phyloP scores from a whole-genome alignment of 2,113 vertebrate species.

The Psophia crepitans region DNA sequence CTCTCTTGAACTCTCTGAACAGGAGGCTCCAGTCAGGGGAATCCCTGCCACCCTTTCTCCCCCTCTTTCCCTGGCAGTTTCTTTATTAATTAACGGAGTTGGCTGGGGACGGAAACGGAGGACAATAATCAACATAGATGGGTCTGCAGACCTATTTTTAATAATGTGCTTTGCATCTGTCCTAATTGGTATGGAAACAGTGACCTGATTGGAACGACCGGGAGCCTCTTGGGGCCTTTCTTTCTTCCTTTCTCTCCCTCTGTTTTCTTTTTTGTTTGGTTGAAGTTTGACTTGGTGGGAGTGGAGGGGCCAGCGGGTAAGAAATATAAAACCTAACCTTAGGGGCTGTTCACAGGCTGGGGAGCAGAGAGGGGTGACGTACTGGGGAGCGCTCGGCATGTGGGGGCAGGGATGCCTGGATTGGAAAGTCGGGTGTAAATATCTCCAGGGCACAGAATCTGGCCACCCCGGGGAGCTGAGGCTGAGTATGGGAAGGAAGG shows the following conservation, averaged over 20 bases:
- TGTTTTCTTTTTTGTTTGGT: constrained; percentile 68
- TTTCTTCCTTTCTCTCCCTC: constrained; percentile 63
- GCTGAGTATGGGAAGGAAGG: background rate
- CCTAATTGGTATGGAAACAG: constrained; percentile 76
- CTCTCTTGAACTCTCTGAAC: constrained; percentile 72
- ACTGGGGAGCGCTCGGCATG: background rate
- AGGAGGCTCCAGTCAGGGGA: constrained; percentile 73
- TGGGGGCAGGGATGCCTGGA: constrained; percentile 22
- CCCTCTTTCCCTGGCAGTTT: constrained; percentile 64
- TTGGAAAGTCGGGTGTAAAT: background rate
- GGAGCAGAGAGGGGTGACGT: background rate
- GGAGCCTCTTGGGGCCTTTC: constrained; percentile 69
- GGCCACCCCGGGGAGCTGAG: background rate
- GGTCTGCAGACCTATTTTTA: constrained; percentile 76
- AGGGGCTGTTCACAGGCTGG: constrained; percentile 2
- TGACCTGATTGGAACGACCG: constrained; percentile 74
- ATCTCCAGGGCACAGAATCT: background rate
- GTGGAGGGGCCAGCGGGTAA: constrained; percentile 57
- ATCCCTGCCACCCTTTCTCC: constrained; percentile 66
- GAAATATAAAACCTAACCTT: constrained; percentile 63
- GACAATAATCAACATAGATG: constrained; percentile 76
- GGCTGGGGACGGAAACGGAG: constrained; percentile 71
- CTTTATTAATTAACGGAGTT: constrained; percentile 77
- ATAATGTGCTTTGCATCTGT: constrained; percentile 75
- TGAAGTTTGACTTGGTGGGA: constrained; percentile 68